These are phyloP conservation scores for Meteorus sp. DNA, from an alignment of 1,140 invertebrate genomes.

Conservation along the genomic window DNA sequence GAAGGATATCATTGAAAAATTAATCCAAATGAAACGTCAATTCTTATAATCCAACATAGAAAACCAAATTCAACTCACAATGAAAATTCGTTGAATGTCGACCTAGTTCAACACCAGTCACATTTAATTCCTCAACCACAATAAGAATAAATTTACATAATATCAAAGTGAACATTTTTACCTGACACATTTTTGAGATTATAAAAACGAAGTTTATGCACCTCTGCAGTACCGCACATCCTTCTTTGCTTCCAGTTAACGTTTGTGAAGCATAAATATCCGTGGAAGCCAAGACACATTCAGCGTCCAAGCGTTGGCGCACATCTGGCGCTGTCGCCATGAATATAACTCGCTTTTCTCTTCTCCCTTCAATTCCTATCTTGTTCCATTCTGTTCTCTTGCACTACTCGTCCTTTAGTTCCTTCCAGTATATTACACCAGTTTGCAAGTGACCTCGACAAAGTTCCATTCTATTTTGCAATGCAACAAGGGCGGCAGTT, in stretches of 20 bases:
- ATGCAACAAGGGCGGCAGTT: constrained; percentile 20
- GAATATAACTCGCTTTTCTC: constrained; percentile 38
- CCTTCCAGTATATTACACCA: constrained; percentile 3
- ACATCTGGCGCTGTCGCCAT: constrained; percentile 48
- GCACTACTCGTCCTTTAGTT: not conserved
- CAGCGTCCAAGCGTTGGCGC: constrained; percentile 45
- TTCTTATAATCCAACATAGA: too few species aligned
- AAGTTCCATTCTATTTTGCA: constrained; percentile 44
- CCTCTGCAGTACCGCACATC: too few species aligned
- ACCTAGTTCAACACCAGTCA: too few species aligned
- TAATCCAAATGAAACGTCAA: too few species aligned
- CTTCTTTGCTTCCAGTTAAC: constrained; percentile 21
- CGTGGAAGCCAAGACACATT: constrained; percentile 42
- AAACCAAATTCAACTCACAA: too few species aligned
- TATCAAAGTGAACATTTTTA: too few species aligned
- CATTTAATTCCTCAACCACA: too few species aligned
- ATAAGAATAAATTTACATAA: not conserved
- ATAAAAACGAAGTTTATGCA: too few species aligned
- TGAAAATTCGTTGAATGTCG: too few species aligned
- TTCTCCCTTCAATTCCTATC: not conserved
- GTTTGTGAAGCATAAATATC: constrained; percentile 45
- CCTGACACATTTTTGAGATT: too few species aligned
- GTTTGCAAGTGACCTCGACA: constrained; percentile 26
- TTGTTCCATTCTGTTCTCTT: constrained; percentile 1
- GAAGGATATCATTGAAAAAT: too few species aligned